These are phyloP conservation scores for Spodoptera picta DNA, from an alignment of 2,888 invertebrate genomes.

Conservation along the genomic window DNA sequence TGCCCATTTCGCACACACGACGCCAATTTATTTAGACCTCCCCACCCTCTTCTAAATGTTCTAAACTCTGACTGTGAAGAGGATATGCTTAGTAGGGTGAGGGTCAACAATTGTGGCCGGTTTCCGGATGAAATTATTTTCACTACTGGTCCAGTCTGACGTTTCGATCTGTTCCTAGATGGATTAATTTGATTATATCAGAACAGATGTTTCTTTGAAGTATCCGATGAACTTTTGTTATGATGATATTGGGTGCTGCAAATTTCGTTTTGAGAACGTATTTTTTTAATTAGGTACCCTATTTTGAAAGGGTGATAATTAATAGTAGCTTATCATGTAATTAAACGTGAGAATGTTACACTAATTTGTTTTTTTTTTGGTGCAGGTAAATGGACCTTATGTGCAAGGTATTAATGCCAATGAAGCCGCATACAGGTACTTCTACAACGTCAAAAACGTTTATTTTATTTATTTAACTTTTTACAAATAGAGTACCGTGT, in stretches of 20 bases:
- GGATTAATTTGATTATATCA: slow-evolving; percentile 87
- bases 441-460: too few species aligned
- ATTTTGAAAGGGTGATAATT: too few species aligned
- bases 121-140: slow-evolving; percentile 82
- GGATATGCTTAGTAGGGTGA: slow-evolving; percentile 20
- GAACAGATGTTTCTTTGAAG: slow-evolving; percentile 81
- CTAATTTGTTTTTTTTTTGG: too few species aligned
- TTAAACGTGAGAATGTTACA: too few species aligned
- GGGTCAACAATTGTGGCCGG: slow-evolving; percentile 61
- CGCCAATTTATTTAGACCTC: slow-evolving; percentile 65
- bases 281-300: too few species aligned
- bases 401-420: too few species aligned
- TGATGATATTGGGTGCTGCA: slow-evolving; percentile 9
- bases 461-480: too few species aligned
- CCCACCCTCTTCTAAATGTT: slow-evolving; percentile 19
- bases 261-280: slow-evolving; percentile 4
- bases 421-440: too few species aligned
- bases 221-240: slow-evolving; percentile 27
- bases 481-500: too few species aligned
- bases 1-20: slow-evolving; percentile 68
- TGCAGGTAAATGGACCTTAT: too few species aligned
- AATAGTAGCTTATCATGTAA: too few species aligned
- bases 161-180: slow-evolving; percentile 87
- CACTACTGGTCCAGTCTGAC: slow-evolving; percentile 82
- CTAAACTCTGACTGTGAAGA: slow-evolving; percentile 4